Base-by-base conservation (phyloP, 2,797 vertebrate genomes). In the Melanotaenia boesemani region DNA sequence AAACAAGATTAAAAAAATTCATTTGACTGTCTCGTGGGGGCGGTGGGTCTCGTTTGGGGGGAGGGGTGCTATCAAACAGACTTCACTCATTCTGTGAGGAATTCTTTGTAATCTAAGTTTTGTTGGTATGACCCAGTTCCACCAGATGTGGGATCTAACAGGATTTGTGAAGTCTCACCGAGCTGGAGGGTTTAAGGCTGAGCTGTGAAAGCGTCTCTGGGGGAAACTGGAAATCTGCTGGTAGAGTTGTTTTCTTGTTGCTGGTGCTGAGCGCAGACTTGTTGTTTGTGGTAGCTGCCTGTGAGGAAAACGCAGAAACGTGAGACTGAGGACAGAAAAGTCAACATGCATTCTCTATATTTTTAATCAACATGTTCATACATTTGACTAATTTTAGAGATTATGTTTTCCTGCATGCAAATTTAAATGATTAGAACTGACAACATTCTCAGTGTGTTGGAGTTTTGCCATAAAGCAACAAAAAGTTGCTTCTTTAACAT, bases 181-280 rank as follows among this genome's bases (percentile, higher is more conserved):
- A 95, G 82, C 83, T 79, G 61, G 80, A 79, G 7, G 97, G 96
- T 77, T 98, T 99, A 62, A 97, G 95, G 85, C 90, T 94, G 64
- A 98, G 95, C 86, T 94, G 95, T 20, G 94, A 89, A 2, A 99
- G 87, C 8, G 81, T 91, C 56, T 92, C 82, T 8, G 94, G 93
- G 0, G 96, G 87, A 41, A 98, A 99, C 89, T 94, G 94, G 92
- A 98, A 98, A 79, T 97, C 96, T 2, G 89, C 39, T 0, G 98
- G 98, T 12, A 99, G 94, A 0, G 96, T 98, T 1, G 95, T 97
- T 74, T 93, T 95, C 92, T 91, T 97, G 64, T 87, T 87, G 2
- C 89, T 95, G 77, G 69, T 88, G 74, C 92, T 96, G 77, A 97
- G 93, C 37, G 94, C 95, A 3, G 95, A 95, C 86, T 96, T 98